Base-by-base conservation (phyloP, 2,888 invertebrate species). In the Drymonia ruficornis region DNA sequence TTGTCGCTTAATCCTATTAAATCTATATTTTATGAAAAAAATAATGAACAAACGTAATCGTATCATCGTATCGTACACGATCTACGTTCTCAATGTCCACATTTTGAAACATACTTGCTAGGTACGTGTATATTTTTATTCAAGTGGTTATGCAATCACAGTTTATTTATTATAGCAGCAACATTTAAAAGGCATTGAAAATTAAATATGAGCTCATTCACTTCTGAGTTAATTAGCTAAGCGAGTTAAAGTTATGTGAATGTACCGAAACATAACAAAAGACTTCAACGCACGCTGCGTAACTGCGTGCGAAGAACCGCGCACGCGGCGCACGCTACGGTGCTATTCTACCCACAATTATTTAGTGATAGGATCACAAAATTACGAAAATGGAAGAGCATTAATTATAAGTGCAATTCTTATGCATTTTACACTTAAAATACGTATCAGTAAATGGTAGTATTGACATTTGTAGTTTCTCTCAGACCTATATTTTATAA, bases 231-330 rank as follows among this genome's bases (percentile, higher is more conserved):
- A 54, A 48, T 51, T 46, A 58, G 44, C 42, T 52, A 49, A n/a
- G n/a, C n/a, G n/a, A n/a, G n/a, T n/a, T n/a, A 19, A 16, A 31
- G 46, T 58, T 61, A 54, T 43, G 50, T 51, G 58, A 56, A 66
- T 55, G 46, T 54, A 53, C 48, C 51, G 34, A 16, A 62, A 55
- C 55, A 57, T 56, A 67, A 84, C 74, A 83, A 87, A 86, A 88
- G 87, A 87, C 80, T 80, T 86, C 81, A 87, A 87, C 84, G 87
- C 78, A 74, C 73, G 65, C 69, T 58, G 70, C 62, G 63, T 66
- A 71, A 70, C 61, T 53, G 52, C 61, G 55, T 63, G 57, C 58
- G 52, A 66, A 69, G 63, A 65, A 29, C 28, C 55, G 60, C 19
- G 23, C 23, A 23, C 23, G 23, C 4, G 34, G 52, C 50, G 15